A percentile compares a stretch with the other conserved stretches of the same genome.
Conservation (phyloP, 2,113 vertebrate species). For the Hypomesus transpacificus region DNA sequence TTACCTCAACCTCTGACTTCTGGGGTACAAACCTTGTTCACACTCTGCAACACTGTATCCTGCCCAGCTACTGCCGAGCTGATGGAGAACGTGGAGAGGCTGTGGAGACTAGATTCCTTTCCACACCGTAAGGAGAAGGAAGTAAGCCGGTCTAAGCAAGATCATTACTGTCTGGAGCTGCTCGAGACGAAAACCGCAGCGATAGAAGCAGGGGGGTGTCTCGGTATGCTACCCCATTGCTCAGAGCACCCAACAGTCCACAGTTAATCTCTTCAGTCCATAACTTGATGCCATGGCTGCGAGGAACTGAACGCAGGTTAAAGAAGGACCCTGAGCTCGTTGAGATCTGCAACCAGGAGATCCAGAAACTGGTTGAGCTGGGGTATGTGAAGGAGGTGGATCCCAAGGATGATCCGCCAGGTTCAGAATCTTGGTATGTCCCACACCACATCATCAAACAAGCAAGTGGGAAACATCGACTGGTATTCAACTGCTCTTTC, state of each 20-base stretch:
- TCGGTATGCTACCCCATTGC: conserved; percentile 14
- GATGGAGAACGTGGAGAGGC: conserved; percentile 1
- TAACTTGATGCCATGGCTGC: not conserved
- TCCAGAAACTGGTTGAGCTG: not conserved
- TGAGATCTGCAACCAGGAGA: not conserved
- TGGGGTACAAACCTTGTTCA: not conserved
- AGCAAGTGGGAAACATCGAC: not conserved
- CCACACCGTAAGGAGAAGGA: conserved; percentile 4
- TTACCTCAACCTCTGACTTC: not conserved
- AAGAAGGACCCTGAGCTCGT: not conserved
- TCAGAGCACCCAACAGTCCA: not conserved
- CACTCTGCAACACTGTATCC: not conserved
- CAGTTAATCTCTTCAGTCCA: not conserved
- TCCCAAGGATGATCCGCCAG: not conserved
- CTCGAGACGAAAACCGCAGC: not conserved
- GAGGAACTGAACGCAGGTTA: not conserved
- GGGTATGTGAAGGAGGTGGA: not conserved
- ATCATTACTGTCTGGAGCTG: conserved; percentile 3
- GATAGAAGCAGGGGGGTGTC: not conserved
- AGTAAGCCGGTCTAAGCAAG: not conserved
- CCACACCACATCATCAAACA: not conserved
- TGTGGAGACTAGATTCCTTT: conserved; percentile 6
- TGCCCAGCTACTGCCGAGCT: not conserved
- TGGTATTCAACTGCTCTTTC: not conserved
- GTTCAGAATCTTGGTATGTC: not conserved